A percentile compares a stretch with the other conserved stretches of the same genome.
Evolutionary conservation across 2,113 vertebrate genomes (phyloP).

Genomic region (Aptenodytes patagonicus): DNA sequence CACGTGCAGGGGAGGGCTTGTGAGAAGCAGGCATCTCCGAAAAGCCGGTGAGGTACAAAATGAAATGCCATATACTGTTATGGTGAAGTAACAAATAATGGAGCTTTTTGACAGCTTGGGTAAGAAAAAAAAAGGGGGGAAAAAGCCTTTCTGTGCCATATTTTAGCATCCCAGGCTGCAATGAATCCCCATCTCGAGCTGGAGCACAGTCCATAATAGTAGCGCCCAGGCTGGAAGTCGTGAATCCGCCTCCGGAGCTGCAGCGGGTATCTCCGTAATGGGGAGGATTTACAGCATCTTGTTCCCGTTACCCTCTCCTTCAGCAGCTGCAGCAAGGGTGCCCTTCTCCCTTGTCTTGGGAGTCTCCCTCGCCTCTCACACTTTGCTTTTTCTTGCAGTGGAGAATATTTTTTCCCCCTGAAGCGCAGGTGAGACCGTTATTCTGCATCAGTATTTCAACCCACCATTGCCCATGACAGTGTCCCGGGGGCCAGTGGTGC

Average conservation of each 20-base stretch:
- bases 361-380: background rate
- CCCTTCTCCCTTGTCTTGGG: background rate
- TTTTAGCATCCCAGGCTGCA: background rate
- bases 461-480: fast-evolving
- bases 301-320: background rate
- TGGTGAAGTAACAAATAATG: background rate
- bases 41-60: background rate
- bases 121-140: background rate
- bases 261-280: fast-evolving
- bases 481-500: fast-evolving
- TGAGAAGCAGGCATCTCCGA: fast-evolving
- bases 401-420: background rate
- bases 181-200: background rate
- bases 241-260: background rate
- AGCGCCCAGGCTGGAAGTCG: fast-evolving
- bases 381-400: background rate
- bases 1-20: too few species aligned
- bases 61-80: background rate
- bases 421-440: background rate
- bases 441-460: background rate
- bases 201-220: background rate
- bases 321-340: background rate
- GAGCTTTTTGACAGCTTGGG: background rate
- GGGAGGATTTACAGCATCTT: background rate
- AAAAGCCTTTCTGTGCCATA: background rate